phyloP scores from a whole-genome alignment of 2,888 invertebrate genomes.

The Mycalesis mineus region DNA sequence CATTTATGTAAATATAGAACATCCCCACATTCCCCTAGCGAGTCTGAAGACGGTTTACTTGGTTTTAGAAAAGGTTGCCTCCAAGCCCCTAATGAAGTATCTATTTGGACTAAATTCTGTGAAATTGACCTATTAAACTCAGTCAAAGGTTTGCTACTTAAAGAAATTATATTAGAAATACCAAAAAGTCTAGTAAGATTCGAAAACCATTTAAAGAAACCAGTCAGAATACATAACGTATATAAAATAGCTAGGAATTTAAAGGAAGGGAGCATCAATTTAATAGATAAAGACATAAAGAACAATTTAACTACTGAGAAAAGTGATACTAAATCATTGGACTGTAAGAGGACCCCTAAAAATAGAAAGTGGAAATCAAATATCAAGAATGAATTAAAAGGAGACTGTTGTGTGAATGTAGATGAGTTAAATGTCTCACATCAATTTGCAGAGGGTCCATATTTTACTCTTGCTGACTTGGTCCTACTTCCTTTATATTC shows the following conservation, averaged over 20 bases:
- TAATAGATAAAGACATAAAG: constrained; percentile 1
- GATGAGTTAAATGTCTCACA: constrained; percentile 80
- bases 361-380: constrained; percentile 73
- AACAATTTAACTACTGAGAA: constrained; percentile 22
- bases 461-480: constrained; percentile 89
- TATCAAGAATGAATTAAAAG: constrained; percentile 52
- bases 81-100: constrained; percentile 89
- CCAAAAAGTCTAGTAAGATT: constrained; percentile 86
- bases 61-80: constrained; percentile 90
- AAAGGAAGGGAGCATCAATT: constrained; percentile 49
- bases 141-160: constrained; percentile 62
- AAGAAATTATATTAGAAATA: constrained; percentile 51
- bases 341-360: constrained; percentile 43
- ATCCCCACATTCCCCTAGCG: constrained; percentile 34
- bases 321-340: constrained; percentile 14
- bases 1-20: constrained; percentile 53
- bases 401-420: constrained; percentile 67
- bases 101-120: constrained; percentile 95
- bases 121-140: constrained; percentile 87
- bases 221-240: constrained; percentile 90
- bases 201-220: constrained; percentile 90
- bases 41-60: constrained; percentile 77
- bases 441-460: constrained; percentile 89
- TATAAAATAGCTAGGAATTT: constrained; percentile 83
- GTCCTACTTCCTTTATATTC: constrained; percentile 85